Percentiles rank a stretch among this genome's conserved stretches.
Conservation (phyloP, 1,140 invertebrate species). For the Eriosoma lanigerum region DNA sequence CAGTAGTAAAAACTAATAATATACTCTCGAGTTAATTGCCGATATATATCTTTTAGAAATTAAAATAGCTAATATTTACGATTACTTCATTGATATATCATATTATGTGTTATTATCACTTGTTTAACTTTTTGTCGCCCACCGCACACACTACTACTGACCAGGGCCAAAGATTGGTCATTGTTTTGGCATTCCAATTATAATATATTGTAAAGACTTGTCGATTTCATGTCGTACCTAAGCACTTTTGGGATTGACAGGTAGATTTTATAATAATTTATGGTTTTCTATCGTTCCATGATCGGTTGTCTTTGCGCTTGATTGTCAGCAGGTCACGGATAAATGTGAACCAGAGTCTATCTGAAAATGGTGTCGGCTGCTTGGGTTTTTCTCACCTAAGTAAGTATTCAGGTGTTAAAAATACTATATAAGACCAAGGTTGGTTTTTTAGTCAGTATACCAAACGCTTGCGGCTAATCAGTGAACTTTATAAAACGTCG, state of each 20-base stretch:
- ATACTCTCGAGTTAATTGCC: no score
- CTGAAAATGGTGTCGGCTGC: conserved; percentile 23
- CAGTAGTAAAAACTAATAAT: no score
- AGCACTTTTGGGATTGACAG: conserved; percentile 14
- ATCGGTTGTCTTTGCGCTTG: conserved; percentile 21
- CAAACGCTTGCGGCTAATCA: conserved; percentile 5
- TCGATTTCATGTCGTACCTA: neutral
- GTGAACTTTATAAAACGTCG: neutral
- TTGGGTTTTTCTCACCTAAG: conserved; percentile 4
- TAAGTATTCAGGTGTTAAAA: neutral
- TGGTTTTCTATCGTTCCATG: conserved; percentile 8
- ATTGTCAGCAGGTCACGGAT: conserved; percentile 17
- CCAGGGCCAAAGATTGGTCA: conserved; percentile 21
- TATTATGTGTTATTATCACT: neutral
- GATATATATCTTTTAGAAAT: no score
- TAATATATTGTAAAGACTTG: conserved; percentile 7
- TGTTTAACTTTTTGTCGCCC: neutral
- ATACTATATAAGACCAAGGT: neutral
- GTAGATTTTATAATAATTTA: conserved; percentile 28
- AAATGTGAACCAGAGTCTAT: neutral
- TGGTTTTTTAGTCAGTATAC: neutral
- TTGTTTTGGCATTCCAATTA: conserved; percentile 26
- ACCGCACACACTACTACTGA: neutral
- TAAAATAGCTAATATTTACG: no score
- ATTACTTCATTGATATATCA: no score